phyloP scores from a whole-genome alignment of 2,113 vertebrate species.

The Cephalopholis sonnerati region DNA sequence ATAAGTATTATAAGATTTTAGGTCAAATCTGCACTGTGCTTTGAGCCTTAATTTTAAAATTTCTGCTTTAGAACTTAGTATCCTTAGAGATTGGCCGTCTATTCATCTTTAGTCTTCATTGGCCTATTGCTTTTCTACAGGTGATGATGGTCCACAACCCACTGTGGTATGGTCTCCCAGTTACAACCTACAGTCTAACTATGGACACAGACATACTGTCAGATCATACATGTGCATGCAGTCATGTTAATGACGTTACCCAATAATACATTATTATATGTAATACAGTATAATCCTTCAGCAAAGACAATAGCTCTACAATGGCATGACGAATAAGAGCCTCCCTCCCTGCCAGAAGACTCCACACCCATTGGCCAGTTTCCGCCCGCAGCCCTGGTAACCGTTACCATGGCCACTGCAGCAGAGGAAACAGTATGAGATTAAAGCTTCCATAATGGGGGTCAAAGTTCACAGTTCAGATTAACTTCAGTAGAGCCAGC shows the following conservation, averaged over 20 bases:
- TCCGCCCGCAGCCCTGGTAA: conserved; percentile 45
- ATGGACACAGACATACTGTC: background rate
- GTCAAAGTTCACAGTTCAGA: conserved; percentile 55
- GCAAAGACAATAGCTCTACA: background rate
- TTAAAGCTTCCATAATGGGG: conserved; percentile 55
- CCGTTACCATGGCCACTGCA: conserved; percentile 59
- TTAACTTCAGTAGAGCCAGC: conserved; percentile 28
- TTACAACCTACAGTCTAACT: background rate
- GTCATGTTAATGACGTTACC: background rate
- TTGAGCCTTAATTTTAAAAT: background rate
- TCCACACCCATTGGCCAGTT: conserved; percentile 19
- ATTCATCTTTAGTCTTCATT: too few species aligned
- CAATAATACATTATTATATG: background rate
- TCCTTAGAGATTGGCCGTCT: too few species aligned
- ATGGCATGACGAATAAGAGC: conserved; percentile 5
- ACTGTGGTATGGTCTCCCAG: background rate
- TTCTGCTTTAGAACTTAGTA: too few species aligned
- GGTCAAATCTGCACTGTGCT: background rate
- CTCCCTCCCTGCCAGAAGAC: background rate
- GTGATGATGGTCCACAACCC: background rate
- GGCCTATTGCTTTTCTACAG: background rate
- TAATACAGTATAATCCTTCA: background rate
- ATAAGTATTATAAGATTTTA: too few species aligned
- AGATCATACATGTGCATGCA: background rate
- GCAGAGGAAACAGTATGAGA: conserved; percentile 48